These are phyloP conservation scores for Clarias fuscus DNA, from an alignment of 2,797 vertebrate genomes.

Conservation along the genomic window DNA sequence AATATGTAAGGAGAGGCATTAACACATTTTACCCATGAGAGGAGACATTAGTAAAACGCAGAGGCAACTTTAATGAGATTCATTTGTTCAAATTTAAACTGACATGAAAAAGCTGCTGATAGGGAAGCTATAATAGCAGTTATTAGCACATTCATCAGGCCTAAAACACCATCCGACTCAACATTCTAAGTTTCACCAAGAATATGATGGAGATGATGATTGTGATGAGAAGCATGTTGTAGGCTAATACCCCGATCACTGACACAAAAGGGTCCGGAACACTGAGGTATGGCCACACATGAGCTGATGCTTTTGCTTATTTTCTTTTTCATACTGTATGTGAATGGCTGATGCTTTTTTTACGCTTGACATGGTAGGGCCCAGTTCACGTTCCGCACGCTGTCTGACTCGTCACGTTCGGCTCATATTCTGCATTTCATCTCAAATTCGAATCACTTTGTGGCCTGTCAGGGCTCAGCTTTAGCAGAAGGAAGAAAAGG, in stretches of 20 bases:
- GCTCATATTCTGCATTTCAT: slow-evolving; percentile 74
- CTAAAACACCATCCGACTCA: slow-evolving; percentile 14
- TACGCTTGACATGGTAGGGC: slow-evolving; percentile 53
- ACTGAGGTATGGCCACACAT: slow-evolving; percentile 8
- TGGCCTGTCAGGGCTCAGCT: slow-evolving; percentile 72
- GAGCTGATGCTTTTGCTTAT: background rate
- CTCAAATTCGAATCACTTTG: slow-evolving; percentile 69
- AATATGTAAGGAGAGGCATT: slow-evolving; percentile 47
- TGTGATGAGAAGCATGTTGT: slow-evolving; percentile 1
- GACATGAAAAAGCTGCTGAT: slow-evolving; percentile 40
- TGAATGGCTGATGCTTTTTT: slow-evolving; percentile 29
- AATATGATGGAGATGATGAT: background rate
- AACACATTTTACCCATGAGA: slow-evolving; percentile 48
- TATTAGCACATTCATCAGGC: slow-evolving; percentile 21
- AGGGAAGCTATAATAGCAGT: slow-evolving; percentile 7
- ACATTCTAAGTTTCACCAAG: background rate
- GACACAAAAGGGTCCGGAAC: background rate
- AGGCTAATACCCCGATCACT: slow-evolving; percentile 3
- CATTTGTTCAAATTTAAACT: slow-evolving; percentile 37
- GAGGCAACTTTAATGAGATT: slow-evolving; percentile 33
- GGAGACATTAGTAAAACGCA: slow-evolving; percentile 44
- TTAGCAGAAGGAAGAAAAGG: slow-evolving; percentile 74
- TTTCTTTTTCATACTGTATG: slow-evolving; percentile 11
- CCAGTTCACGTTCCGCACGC: slow-evolving; percentile 46
- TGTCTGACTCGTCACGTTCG: slow-evolving; percentile 70